Conservation (phyloP, 2,797 vertebrate species). For the Catamblyrhynchus diadema region DNA sequence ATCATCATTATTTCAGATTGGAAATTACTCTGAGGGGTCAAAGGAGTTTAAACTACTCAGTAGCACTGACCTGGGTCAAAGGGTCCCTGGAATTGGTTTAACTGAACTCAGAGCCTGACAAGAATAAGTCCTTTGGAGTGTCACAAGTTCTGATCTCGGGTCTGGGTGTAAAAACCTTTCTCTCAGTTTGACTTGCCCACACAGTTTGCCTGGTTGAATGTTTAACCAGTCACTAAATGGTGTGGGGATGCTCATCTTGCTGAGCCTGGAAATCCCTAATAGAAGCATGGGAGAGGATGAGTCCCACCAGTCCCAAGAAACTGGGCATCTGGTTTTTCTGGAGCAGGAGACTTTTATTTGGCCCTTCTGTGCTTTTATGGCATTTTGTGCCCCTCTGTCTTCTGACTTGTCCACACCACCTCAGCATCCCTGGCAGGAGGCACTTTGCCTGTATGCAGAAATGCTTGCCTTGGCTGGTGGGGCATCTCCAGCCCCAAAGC, state of each 20-base stretch:
- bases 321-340: not conserved
- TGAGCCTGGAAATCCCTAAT: not conserved
- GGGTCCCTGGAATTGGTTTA: not conserved
- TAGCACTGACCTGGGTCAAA: not conserved
- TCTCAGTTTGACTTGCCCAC: not conserved
- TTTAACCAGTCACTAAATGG: not conserved
- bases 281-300: not conserved
- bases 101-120: not conserved
- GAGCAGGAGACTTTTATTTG: not conserved
- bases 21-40: not conserved
- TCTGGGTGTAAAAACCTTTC: not conserved
- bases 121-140: accelerated
- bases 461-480: not conserved
- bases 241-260: accelerated
- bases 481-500: not conserved
- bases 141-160: not conserved
- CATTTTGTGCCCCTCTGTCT: not conserved
- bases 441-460: not conserved
- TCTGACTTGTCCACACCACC: not conserved
- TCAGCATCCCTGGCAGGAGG: accelerated
- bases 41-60: not conserved
- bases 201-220: not conserved
- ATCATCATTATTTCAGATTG: not conserved
- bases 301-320: not conserved
- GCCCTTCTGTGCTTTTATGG: not conserved